phyloP scores from a whole-genome alignment of 2,113 vertebrate genomes.

The Tympanuchus pallidicinctus region DNA sequence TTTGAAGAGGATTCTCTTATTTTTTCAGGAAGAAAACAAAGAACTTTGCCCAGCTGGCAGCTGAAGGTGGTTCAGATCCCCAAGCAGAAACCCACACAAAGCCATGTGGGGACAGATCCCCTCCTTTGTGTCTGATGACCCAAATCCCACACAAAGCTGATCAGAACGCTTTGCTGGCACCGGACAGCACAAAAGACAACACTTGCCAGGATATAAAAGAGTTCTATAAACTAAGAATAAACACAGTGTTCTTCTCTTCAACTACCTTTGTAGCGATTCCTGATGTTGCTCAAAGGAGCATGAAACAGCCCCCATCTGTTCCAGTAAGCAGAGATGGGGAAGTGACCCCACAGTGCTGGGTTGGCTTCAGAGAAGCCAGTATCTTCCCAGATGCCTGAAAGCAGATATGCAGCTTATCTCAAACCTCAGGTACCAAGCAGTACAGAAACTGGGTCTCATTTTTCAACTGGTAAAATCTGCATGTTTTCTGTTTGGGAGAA shows the following conservation, averaged over 20 bases:
- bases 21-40: background rate
- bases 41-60: background rate
- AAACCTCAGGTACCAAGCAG: background rate
- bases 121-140: background rate
- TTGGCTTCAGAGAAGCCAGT: background rate
- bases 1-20: background rate
- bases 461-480: background rate
- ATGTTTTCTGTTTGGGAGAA: accelerated
- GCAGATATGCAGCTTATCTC: background rate
- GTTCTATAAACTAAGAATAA: background rate
- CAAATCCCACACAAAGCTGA: background rate
- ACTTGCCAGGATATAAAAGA: accelerated
- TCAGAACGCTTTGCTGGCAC: background rate
- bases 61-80: background rate
- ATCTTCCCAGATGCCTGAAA: background rate
- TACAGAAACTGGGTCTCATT: background rate
- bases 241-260: background rate
- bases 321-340: background rate
- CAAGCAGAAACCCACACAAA: background rate
- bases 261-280: background rate
- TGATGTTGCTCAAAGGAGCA: background rate
- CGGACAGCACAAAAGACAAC: background rate
- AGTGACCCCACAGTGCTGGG: accelerated
- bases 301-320: background rate
- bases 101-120: background rate